A percentile compares a stretch with the other conserved stretches of the same genome.
Evolutionary conservation across 2,888 invertebrate species (phyloP).

Genomic region (Temnothorax unifasciatus): DNA sequence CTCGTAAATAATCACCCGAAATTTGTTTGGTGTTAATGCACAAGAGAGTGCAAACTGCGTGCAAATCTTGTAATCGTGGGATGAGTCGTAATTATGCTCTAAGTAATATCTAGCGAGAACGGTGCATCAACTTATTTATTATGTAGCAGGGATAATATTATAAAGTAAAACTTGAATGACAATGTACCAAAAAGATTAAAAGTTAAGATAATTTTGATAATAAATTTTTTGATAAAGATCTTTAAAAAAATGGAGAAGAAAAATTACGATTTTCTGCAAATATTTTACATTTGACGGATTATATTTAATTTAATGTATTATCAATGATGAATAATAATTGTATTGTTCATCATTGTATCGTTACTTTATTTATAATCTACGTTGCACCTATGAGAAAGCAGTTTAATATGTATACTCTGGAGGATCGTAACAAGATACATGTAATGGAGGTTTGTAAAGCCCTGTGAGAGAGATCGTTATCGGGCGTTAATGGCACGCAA

Average conservation of each 20-base stretch:
- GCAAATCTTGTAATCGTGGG: slow-evolving; percentile 11
- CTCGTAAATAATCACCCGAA: background rate
- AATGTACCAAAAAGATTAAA: background rate
- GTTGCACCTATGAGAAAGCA: slow-evolving; percentile 31
- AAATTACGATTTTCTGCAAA: background rate
- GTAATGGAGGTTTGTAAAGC: slow-evolving; percentile 25
- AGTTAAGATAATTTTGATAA: background rate
- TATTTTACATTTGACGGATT: background rate
- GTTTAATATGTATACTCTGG: slow-evolving; percentile 26
- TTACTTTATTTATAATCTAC: slow-evolving; percentile 5
- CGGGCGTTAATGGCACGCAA: slow-evolving; percentile 37
- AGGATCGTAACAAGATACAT: slow-evolving; percentile 6
- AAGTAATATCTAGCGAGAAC: background rate
- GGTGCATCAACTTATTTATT: background rate
- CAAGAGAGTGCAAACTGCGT: background rate
- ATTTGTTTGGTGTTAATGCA: slow-evolving; percentile 2
- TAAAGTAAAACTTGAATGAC: background rate
- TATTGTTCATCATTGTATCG: background rate
- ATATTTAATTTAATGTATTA: background rate
- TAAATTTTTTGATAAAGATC: background rate
- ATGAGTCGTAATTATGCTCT: background rate
- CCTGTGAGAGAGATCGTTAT: slow-evolving; percentile 43
- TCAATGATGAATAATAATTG: background rate
- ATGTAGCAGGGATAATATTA: background rate
- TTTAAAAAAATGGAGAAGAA: background rate